Percentiles rank a stretch among this genome's conserved stretches.
Conservation (phyloP, 2,113 vertebrate genomes). For the Callorhinus ursinus region DNA sequence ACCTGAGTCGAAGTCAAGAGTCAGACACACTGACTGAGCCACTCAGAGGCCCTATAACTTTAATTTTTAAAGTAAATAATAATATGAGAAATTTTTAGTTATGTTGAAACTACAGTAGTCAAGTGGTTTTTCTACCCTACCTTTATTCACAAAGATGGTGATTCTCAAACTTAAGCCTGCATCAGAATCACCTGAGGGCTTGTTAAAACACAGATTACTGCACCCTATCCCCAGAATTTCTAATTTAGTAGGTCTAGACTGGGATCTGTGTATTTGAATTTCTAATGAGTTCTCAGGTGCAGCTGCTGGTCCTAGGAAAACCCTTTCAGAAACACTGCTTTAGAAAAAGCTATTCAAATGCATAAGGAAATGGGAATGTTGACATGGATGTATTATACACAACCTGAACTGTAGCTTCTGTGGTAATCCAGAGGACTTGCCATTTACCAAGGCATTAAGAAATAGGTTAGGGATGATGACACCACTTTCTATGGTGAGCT, state of each 20-base stretch:
- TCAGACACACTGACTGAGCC: background rate
- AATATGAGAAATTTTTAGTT: background rate
- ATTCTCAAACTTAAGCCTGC: background rate
- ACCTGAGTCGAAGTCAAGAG: background rate
- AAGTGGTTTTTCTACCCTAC: background rate
- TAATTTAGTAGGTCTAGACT: background rate
- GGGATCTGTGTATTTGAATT: background rate
- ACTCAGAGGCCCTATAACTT: background rate
- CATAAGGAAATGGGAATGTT: background rate
- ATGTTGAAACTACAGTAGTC: background rate
- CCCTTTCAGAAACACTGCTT: background rate
- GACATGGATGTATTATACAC: background rate
- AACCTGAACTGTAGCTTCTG: background rate
- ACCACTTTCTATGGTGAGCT: background rate
- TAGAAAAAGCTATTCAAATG: background rate
- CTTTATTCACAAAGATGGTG: background rate
- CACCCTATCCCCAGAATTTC: background rate
- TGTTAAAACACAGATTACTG: background rate
- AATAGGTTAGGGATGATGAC: background rate
- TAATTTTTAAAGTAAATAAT: background rate
- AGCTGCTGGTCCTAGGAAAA: background rate
- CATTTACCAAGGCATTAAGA: background rate
- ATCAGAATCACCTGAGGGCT: background rate
- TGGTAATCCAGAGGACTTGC: background rate
- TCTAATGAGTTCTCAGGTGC: background rate